A percentile compares a stretch with the other conserved stretches of the same genome.
Evolutionary conservation across 2,113 vertebrate genomes (phyloP).

Genomic region (Thamnaconus septentrionalis): DNA sequence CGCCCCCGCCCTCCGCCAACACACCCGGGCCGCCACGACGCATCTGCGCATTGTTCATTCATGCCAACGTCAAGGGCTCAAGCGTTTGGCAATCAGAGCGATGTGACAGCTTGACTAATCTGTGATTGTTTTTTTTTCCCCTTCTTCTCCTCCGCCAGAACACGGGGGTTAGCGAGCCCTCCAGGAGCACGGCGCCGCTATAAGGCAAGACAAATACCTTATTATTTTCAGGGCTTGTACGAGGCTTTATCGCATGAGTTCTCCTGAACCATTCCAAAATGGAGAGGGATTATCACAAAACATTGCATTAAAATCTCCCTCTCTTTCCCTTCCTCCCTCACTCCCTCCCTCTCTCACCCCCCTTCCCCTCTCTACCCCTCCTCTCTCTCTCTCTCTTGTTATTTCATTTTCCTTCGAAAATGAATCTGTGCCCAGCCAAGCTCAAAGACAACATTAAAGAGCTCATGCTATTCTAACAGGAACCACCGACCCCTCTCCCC

Average conservation of each 20-base stretch:
- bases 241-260: slow-evolving; percentile 71
- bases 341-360: slow-evolving; percentile 72
- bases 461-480: slow-evolving; percentile 57
- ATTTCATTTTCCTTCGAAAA: slow-evolving; percentile 73
- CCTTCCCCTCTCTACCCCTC: slow-evolving; percentile 46
- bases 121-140: slow-evolving; percentile 57
- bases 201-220: slow-evolving; percentile 70
- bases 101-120: slow-evolving; percentile 72
- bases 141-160: slow-evolving; percentile 42
- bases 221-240: slow-evolving; percentile 70
- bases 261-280: slow-evolving; percentile 72
- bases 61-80: slow-evolving; percentile 56
- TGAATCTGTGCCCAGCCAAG: slow-evolving; percentile 69
- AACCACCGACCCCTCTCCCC: slow-evolving; percentile 45
- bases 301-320: slow-evolving; percentile 71
- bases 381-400: slow-evolving; percentile 59
- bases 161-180: slow-evolving; percentile 59
- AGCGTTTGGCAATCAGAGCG: slow-evolving; percentile 61
- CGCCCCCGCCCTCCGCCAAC: too few species aligned
- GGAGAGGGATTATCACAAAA: slow-evolving; percentile 74
- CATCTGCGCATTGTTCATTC: slow-evolving; percentile 54
- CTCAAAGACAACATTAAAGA: slow-evolving; percentile 72
- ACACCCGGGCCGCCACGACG: not conserved
- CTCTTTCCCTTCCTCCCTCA: slow-evolving; percentile 22
- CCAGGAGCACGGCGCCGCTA: slow-evolving; percentile 53